These are phyloP conservation scores for Archegozetes longisetosus DNA, from an alignment of 1,140 invertebrate species.

Conservation along the genomic window DNA sequence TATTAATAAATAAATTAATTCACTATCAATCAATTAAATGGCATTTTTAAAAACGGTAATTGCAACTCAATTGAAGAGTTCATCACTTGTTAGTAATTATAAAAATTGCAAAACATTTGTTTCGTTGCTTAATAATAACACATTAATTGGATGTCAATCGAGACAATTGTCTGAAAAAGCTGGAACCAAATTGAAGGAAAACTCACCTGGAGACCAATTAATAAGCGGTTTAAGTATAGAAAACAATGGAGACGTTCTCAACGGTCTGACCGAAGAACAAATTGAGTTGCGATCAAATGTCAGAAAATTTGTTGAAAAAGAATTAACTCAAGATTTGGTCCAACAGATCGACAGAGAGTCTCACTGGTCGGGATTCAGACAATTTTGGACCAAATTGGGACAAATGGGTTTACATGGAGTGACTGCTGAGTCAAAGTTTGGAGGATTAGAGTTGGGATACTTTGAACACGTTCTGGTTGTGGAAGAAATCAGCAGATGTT, in stretches of 20 bases:
- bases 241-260: not conserved
- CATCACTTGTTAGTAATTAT: too few species aligned
- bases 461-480: slow-evolving; percentile 81
- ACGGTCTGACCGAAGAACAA: slow-evolving; percentile 15
- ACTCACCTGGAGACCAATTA: too few species aligned
- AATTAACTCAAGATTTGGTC: slow-evolving; percentile 13
- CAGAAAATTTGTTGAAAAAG: slow-evolving; percentile 15
- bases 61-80: too few species aligned
- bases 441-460: slow-evolving; percentile 77
- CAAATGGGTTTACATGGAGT: slow-evolving; percentile 77
- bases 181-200: too few species aligned
- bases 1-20: too few species aligned
- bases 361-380: slow-evolving; percentile 15
- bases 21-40: too few species aligned
- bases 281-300: slow-evolving; percentile 11
- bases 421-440: slow-evolving; percentile 67
- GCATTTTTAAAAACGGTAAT: too few species aligned
- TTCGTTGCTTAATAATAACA: too few species aligned
- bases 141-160: too few species aligned
- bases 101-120: too few species aligned
- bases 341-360: slow-evolving; percentile 12
- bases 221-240: not conserved
- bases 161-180: too few species aligned
- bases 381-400: slow-evolving; percentile 84
- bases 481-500: slow-evolving; percentile 85